phyloP scores from a whole-genome alignment of 2,888 invertebrate genomes.

The Byasa hedistus region DNA sequence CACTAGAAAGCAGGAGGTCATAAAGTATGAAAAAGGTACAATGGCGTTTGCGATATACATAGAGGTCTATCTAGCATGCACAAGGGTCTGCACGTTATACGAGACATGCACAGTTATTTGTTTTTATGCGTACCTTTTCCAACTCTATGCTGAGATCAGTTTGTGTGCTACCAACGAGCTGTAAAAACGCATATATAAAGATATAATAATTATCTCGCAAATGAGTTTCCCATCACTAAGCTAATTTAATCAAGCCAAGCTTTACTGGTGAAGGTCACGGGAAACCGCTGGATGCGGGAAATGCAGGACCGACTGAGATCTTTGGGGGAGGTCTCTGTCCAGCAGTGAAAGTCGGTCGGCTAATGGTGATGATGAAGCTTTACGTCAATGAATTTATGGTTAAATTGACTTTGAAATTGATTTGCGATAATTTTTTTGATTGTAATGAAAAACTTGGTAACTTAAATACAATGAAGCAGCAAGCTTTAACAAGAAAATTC shows the following conservation, averaged over 20 bases:
- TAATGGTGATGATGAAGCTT: too few species aligned
- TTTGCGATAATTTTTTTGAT: neutral
- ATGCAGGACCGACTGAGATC: too few species aligned
- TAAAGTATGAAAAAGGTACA: conserved; percentile 75
- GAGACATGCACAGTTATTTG: conserved; percentile 67
- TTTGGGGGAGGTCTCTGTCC: too few species aligned
- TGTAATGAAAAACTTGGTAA: neutral
- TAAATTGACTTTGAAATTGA: neutral
- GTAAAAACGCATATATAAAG: conserved; percentile 77
- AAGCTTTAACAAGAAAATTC: neutral
- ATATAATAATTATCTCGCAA: conserved; percentile 19
- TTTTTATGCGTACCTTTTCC: conserved; percentile 78
- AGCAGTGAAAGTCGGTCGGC: too few species aligned
- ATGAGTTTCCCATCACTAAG: conserved; percentile 6
- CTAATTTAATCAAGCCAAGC: conserved; percentile 14
- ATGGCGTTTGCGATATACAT: conserved; percentile 16
- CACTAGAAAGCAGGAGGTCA: conserved; percentile 36
- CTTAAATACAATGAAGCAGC: neutral
- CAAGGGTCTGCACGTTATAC: conserved; percentile 41
- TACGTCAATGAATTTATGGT: conserved; percentile 5
- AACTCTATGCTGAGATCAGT: conserved; percentile 78
- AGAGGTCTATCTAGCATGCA: conserved; percentile 42
- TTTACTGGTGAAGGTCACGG: neutral
- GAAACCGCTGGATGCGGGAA: too few species aligned
- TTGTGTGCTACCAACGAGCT: conserved; percentile 79